Evolutionary conservation across 2,888 invertebrate species (phyloP).

Genomic region (Serrognathus titanus): DNA sequence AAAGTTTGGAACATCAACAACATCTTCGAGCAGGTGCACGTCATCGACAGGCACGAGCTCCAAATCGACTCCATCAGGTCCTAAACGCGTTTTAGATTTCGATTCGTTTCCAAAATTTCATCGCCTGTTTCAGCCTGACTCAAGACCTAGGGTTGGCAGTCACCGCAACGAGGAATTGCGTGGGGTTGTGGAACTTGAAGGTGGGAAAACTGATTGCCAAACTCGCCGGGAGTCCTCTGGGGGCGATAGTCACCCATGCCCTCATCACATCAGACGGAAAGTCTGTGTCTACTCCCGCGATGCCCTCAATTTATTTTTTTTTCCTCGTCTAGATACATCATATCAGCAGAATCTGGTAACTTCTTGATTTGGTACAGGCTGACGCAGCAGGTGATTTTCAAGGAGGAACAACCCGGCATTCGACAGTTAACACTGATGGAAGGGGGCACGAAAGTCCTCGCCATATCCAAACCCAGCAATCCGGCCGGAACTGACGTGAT

Average conservation of each 20-base stretch:
- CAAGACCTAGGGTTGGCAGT: slow-evolving; percentile 78
- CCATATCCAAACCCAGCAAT: slow-evolving; percentile 66
- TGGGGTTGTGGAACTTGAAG: slow-evolving; percentile 91
- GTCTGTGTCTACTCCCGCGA: slow-evolving; percentile 31
- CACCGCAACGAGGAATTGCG: slow-evolving; percentile 90
- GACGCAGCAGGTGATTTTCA: slow-evolving; percentile 71
- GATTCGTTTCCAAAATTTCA: not conserved
- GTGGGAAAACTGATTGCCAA: slow-evolving; percentile 82
- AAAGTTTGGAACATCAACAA: slow-evolving; percentile 99
- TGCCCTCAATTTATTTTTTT: slow-evolving; percentile 2
- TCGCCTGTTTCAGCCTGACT: slow-evolving; percentile 58
- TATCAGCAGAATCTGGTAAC: slow-evolving; percentile 90
- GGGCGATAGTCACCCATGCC: slow-evolving; percentile 93
- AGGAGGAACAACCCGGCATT: slow-evolving; percentile 79
- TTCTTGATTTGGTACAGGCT: slow-evolving; percentile 84
- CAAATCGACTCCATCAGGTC: slow-evolving; percentile 90
- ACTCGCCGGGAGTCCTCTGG: slow-evolving; percentile 85
- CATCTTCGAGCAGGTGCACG: slow-evolving; percentile 95
- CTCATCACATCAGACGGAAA: slow-evolving; percentile 82
- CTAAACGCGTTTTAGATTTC: not conserved
- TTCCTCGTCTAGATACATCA: slow-evolving; percentile 58
- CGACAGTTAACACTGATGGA: slow-evolving; percentile 73
- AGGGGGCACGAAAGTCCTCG: slow-evolving; percentile 69
- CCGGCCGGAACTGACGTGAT: slow-evolving; percentile 63
- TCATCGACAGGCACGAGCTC: slow-evolving; percentile 91